phyloP scores from a whole-genome alignment of 2,888 invertebrate genomes.

The Gisinianus flammeolus region DNA sequence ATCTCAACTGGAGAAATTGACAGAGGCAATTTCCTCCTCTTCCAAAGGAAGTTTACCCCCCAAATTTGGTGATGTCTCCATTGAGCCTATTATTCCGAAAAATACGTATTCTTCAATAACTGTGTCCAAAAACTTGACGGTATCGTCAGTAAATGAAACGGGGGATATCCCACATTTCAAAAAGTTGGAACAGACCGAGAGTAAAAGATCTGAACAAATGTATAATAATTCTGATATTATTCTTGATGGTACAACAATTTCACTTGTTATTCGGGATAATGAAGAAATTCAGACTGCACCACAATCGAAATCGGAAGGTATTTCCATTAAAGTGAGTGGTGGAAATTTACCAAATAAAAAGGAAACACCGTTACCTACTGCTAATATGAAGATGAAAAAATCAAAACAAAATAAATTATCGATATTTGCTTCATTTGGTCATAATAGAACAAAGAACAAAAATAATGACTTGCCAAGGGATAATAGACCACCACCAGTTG shows the following conservation, averaged over 20 bases:
- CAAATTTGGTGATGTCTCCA: slow-evolving; percentile 42
- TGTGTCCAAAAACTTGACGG: not conserved
- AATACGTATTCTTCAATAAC: not conserved
- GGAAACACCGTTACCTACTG: not conserved
- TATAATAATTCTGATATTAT: not conserved
- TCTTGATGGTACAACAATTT: slow-evolving; percentile 27
- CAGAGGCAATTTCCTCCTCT: slow-evolving; percentile 17
- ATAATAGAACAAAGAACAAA: not conserved
- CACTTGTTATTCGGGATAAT: slow-evolving; percentile 16
- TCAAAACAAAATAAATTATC: slow-evolving; percentile 25
- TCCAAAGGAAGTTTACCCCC: slow-evolving; percentile 31
- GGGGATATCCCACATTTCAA: not conserved
- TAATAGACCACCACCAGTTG: too few species aligned
- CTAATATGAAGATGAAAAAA: not conserved
- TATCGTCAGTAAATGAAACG: too few species aligned
- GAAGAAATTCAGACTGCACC: slow-evolving; percentile 2
- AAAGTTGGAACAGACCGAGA: not conserved
- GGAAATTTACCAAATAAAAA: too few species aligned
- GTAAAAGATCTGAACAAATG: not conserved
- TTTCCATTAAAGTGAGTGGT: not conserved
- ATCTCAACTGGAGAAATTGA: slow-evolving; percentile 41
- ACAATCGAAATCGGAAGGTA: not conserved
- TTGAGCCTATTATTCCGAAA: slow-evolving; percentile 37
- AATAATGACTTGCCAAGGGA: not conserved
- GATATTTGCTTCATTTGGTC: slow-evolving; percentile 15